Conservation (phyloP, 2,888 invertebrate species). For the Drosophila diplacantha region DNA sequence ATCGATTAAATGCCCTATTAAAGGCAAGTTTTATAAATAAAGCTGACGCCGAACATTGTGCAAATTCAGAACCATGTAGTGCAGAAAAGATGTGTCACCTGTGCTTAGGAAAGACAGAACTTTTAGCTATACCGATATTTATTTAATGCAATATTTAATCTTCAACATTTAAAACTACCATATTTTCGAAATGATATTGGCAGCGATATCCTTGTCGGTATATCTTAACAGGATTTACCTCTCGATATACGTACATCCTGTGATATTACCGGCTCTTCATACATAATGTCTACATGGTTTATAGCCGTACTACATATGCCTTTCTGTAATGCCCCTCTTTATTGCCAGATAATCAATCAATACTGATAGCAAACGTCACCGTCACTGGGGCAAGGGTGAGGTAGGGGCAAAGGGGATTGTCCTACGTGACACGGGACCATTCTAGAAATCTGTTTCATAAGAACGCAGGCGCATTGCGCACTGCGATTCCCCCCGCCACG, state of each 20-base stretch:
- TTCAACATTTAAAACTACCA: not conserved
- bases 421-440: conserved; percentile 27
- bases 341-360: conserved; percentile 26
- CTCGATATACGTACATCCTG: not conserved
- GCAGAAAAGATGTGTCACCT: too few relatives aligned
- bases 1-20: not conserved
- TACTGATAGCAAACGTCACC: conserved; percentile 17
- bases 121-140: not conserved
- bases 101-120: too few relatives aligned
- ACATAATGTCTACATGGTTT: not conserved
- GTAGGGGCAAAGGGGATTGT: not conserved
- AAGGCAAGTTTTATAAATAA: not conserved
- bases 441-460: conserved; percentile 40
- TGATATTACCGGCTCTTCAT: not conserved
- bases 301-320: not conserved
- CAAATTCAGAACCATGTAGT: not conserved
- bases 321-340: conserved; percentile 1
- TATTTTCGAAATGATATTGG: not conserved
- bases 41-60: not conserved
- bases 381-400: not conserved
- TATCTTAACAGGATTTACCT: not conserved
- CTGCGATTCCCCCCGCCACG: not conserved
- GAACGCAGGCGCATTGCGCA: conserved; percentile 41
- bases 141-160: not conserved
- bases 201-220: not conserved